A percentile compares a stretch with the other conserved stretches of the same genome.
These are phyloP conservation scores for Latrodectus geometricus DNA, from an alignment of 1,140 invertebrate species.

Conservation along the genomic window DNA sequence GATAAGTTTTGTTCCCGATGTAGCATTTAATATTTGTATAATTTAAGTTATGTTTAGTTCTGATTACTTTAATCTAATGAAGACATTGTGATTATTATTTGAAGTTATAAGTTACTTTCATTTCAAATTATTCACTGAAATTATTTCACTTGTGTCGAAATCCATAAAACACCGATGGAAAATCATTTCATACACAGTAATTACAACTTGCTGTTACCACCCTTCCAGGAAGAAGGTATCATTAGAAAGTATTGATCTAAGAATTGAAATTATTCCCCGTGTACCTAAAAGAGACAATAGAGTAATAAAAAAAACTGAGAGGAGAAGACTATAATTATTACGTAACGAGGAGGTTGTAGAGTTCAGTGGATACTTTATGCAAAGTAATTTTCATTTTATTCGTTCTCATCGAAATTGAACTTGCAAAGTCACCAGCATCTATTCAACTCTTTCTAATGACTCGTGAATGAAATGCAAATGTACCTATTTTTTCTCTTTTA, in stretches of 20 bases:
- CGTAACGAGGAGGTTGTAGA: constrained; percentile 19
- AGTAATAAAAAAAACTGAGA: constrained; percentile 16
- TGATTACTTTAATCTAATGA: too few species aligned
- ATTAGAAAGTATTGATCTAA: constrained; percentile 37
- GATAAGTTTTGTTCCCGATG: too few species aligned
- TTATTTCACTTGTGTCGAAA: neutral
- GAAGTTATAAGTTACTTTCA: neutral
- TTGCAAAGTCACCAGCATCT: neutral
- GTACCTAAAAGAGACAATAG: constrained; percentile 15
- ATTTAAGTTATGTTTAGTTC: too few species aligned
- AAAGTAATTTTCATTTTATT: neutral
- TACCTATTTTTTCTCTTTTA: neutral
- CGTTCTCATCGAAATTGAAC: constrained; percentile 8
- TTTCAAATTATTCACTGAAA: neutral
- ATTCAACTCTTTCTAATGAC: constrained; percentile 11
- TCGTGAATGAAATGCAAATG: neutral
- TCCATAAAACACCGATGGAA: neutral
- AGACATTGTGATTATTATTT: too few species aligned
- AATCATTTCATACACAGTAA: constrained; percentile 24
- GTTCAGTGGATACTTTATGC: constrained; percentile 17
- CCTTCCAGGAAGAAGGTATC: constrained; percentile 28
- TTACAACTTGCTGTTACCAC: constrained; percentile 35
- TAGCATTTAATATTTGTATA: too few species aligned
- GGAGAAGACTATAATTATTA: constrained; percentile 33
- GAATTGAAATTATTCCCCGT: constrained; percentile 24